Evolutionary conservation across 2,113 vertebrate genomes (phyloP), one percentile per base, ranked within the genome.

Genomic region (Poicephalus meyeri): DNA sequence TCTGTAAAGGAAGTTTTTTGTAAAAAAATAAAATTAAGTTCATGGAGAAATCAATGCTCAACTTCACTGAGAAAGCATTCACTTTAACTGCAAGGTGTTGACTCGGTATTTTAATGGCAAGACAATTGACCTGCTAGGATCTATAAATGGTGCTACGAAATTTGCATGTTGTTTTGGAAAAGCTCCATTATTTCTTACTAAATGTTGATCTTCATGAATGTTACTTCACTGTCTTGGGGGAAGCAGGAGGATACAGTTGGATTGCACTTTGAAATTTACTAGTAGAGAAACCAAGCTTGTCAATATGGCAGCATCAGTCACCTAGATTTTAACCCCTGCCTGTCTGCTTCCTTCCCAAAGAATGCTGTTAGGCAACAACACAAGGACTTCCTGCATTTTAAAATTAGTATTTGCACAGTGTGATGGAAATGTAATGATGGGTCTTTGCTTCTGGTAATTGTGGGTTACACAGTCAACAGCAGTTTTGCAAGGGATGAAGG

Each of bases 391-490:
- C 77, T 79, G 80, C 31, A 35, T 46, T 95, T 94, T 93, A 88
- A 96, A 96, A 95, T 95, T 86, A 88, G 72, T 94, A 72, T 92
- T 96, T 96, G 84, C 65, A 83, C 18, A 61, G 77, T 79, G 47
- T 17, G 16, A 81, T 76, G 88, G 69, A 92, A 94, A 76, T 25
- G 39, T 96, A 97, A 97, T 95, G 86, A 97, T 76, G 70, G 96
- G 93, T 93, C 80, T 94, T 74, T 69, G 88, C 77, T 81, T 47
- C 77, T 94, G 80, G 72, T 92, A 90, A 93, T 91, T 94, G 93
- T 69, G 77, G 93, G 70, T 90, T 94, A 72, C 37, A 21, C 77
- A 61, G 69, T 86, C 86, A 66, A 70, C 61, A 81, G 86, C 14
- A 94, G 80, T 80, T 90, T 90, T 86, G 56, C 76, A 94, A 93